Evolutionary conservation across 2,888 invertebrate species (phyloP), one percentile per base, ranked within the genome.

Genomic region (Drosophila stalkeri): DNA sequence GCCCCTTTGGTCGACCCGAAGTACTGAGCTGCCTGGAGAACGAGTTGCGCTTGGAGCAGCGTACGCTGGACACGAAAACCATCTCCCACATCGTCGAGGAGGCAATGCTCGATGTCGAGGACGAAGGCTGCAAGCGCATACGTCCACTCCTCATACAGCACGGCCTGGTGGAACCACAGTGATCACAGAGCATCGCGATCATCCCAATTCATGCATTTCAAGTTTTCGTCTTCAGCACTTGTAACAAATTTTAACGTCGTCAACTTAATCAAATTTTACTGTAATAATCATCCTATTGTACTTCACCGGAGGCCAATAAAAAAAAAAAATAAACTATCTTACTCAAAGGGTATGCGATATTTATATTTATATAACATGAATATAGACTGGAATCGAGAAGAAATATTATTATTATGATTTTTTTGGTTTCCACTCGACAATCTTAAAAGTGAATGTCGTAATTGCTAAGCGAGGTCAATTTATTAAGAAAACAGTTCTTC

Each of bases 71-170:
- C 44, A 35, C 27, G 8, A 11, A 7, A 0, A 61, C 55, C 3
- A 12, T 70, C 55, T 14, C 35, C 1, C 7, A 43, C 3, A 46
- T 88, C 2, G 20, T 85, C 6, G 65, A 67, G 14, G 44, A 72
- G 33, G 78, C 77, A 1, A n/a, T 80, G 55, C 16, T 49, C n/a
- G 57, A 62, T 47, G 65, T 75, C 11, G 59, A 70, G 9, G 33
- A 56, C 3, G 60, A 41, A 0, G 85, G 85, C 14, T 87, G 85
- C 68, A 85, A 80, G 49, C 46, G 44, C 6, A 33, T 85, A 37
- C 70, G 67, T 0, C 54, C 55, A 14, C 67, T 70, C 2, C 27
- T 86, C 0, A 47, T 81, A 11, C 57, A 81, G n/a, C 49, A 78
- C 27, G 74, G 72, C 9, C 23, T 55, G 1, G 4, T 57, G 4